Evolutionary conservation across 2,888 invertebrate genomes (phyloP), one percentile per base, ranked within the genome.

Genomic region (Dysmachus trigonus): DNA sequence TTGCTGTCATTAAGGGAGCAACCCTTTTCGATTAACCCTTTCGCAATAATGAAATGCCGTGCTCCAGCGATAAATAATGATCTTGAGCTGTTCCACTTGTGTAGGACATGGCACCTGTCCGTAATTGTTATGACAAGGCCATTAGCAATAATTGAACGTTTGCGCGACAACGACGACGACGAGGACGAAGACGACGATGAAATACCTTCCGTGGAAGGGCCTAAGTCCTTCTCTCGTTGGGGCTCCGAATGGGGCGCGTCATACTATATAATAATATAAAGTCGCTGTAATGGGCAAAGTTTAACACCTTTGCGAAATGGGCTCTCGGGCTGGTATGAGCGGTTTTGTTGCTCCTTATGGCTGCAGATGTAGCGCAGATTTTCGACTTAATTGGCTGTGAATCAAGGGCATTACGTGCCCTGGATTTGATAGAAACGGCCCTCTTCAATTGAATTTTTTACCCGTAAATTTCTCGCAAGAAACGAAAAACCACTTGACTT

Each of bases 361-460:
- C 30, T 72, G 33, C 74, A 85, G 86, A 74, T 86, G 76, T 76
- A 79, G 87, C 77, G 30, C 79, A 83, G 86, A 87, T 87, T 87
- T 81, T 87, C 86, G 79, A 87, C 84, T 87, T 86, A 87, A 87
- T 87, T 87, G 87, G 86, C 87, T 87, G 86, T 87, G 87, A 87
- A 87, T 87, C 87, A 87, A 83, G 71, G 85, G 18, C 71, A 87
- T 86, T 86, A 77, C 82, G 84, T 83, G 79, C 51, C 41, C 74
- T 85, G 83, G 83, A 41, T 35, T 35, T 72, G 83, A 83, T 83
- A 83, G 83, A 38, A 41, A 72, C 72, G 71, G 83, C 53, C 53
- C 33, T 18, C 41, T 41, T 72, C 72, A 83, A 83, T 83, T 83
- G 83, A 72, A 83, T 83, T 83, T 83, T 83, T 83, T 83, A 72